Evolutionary conservation across 2,113 vertebrate genomes (phyloP).

Genomic region (Scartelaos histophorus): DNA sequence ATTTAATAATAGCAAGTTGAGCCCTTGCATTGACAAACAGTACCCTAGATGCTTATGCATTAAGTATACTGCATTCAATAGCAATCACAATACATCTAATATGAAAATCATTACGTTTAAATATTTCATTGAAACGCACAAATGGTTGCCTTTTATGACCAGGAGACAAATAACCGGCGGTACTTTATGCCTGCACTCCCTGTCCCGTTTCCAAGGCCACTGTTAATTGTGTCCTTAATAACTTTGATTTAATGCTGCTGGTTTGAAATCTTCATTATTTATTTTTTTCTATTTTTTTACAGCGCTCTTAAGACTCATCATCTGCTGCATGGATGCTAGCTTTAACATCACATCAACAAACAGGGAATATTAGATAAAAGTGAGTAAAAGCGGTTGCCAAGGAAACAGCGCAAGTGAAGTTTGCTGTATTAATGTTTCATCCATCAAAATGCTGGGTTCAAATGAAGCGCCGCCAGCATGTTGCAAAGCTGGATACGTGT

Average conservation of each 20-base stretch:
- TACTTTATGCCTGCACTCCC: neutral
- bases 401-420: slow-evolving; percentile 71
- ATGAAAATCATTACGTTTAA: neutral
- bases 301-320: slow-evolving; percentile 32
- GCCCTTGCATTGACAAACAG: neutral
- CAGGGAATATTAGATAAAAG: slow-evolving; percentile 61
- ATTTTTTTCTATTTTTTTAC: neutral
- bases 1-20: neutral
- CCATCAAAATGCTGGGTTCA: slow-evolving; percentile 65
- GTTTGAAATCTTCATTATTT: neutral
- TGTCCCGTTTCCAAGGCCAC: neutral
- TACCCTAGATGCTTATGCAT: slow-evolving; percentile 1
- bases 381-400: slow-evolving; percentile 70
- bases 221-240: slow-evolving; percentile 15
- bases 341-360: slow-evolving; percentile 50
- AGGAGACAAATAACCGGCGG: neutral
- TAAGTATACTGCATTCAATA: neutral
- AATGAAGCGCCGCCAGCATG: slow-evolving; percentile 43
- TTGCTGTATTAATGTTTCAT: slow-evolving; percentile 60
- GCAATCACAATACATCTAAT: neutral
- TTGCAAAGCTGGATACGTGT: slow-evolving; percentile 18
- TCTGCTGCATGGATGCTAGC: slow-evolving; percentile 33
- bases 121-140: neutral
- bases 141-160: slow-evolving; percentile 6
- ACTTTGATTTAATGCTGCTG: slow-evolving; percentile 17